Conservation (phyloP, 2,113 vertebrate genomes). For the Chaenogobius annularis region DNA sequence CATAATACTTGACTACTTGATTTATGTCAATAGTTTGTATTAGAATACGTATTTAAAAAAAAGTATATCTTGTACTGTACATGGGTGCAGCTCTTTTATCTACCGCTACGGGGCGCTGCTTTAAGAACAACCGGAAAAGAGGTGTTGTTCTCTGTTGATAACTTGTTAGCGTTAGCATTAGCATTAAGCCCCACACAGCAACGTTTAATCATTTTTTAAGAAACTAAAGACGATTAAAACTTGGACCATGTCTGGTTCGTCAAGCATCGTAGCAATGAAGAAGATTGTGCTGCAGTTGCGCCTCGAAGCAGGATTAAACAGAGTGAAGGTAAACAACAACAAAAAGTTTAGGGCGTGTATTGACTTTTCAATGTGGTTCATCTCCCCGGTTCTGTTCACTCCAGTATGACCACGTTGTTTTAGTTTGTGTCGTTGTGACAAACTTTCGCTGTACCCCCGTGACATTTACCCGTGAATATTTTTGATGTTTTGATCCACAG, state of each 20-base stretch:
- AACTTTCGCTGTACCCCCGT: not conserved
- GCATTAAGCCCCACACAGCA: not conserved
- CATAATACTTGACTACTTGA: too few species aligned
- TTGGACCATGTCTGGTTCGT: conserved; percentile 82
- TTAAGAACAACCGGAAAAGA: conserved; percentile 55
- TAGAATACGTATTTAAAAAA: too few species aligned
- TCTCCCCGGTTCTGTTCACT: too few species aligned
- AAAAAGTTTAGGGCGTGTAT: conserved; percentile 24
- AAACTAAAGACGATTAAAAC: not conserved
- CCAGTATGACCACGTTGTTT: not conserved
- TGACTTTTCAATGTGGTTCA: not conserved
- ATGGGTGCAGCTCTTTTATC: not conserved
- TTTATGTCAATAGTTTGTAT: too few species aligned
- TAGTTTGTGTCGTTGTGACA: not conserved
- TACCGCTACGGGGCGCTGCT: conserved; percentile 21
- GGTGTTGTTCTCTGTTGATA: conserved; percentile 4
- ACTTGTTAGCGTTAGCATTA: conserved; percentile 30
- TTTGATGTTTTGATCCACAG: conserved; percentile 59
- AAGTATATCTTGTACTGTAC: too few species aligned
- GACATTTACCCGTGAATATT: not conserved
- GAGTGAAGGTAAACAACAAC: conserved; percentile 84
- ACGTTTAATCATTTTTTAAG: not conserved
- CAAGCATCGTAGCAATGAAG: conserved; percentile 86
- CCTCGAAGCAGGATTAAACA: conserved; percentile 86
- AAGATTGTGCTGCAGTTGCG: conserved; percentile 91